phyloP scores from a whole-genome alignment of 2,888 invertebrate species.

The Polymixis flavicincta region DNA sequence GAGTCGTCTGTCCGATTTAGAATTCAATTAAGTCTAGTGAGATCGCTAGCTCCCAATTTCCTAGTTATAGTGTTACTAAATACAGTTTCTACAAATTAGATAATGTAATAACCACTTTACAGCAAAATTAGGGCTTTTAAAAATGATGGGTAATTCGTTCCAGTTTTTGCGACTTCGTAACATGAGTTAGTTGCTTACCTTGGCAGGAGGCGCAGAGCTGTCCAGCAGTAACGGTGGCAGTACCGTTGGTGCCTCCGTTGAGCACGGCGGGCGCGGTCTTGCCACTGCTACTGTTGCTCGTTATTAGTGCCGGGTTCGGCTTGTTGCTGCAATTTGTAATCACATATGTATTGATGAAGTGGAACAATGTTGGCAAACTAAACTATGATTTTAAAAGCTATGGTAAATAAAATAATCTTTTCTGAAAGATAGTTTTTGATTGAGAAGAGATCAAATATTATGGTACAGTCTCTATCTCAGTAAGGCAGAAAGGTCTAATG shows the following conservation, averaged over 20 bases:
- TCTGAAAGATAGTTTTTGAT: neutral
- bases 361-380: neutral
- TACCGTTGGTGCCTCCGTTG: conserved; percentile 95
- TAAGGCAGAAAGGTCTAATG: neutral
- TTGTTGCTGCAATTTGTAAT: conserved; percentile 93
- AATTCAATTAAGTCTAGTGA: no score
- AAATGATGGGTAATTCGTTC: neutral
- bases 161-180: neutral
- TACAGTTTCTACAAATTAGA: no score
- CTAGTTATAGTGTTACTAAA: no score
- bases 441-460: neutral
- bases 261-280: conserved; percentile 91
- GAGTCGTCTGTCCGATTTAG: no score
- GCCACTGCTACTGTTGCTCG: conserved; percentile 90
- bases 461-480: neutral
- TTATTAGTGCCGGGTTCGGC: conserved; percentile 95
- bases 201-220: conserved; percentile 90
- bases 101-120: neutral
- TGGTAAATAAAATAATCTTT: neutral
- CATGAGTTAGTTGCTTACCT: conserved; percentile 72
- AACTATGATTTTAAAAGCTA: conserved; percentile 31
- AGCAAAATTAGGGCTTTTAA: neutral
- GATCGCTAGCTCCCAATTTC: no score
- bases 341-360: conserved; percentile 35
- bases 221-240: conserved; percentile 87